Evolutionary conservation across 2,888 invertebrate genomes (phyloP).

Genomic region (Scaeva pyrastri): DNA sequence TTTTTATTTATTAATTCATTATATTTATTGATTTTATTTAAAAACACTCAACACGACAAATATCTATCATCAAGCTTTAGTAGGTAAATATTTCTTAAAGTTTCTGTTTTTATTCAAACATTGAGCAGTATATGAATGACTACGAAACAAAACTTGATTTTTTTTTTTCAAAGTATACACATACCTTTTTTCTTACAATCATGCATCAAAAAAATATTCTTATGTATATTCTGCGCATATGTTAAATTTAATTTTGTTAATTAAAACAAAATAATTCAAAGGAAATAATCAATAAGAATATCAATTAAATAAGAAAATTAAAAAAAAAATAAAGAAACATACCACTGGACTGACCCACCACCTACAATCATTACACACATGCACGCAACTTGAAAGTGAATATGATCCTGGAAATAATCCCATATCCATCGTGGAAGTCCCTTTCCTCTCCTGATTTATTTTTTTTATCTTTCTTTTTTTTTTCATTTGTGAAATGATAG

Average conservation of each 20-base stretch:
- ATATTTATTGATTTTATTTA: constrained; percentile 49
- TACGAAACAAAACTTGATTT: background rate
- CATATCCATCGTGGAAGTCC: constrained; percentile 51
- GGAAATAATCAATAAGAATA: constrained; percentile 30
- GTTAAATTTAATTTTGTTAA: constrained; percentile 2
- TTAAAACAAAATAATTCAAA: constrained; percentile 24
- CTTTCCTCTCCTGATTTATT: background rate
- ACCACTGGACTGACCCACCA: constrained; percentile 72
- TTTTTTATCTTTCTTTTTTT: constrained; percentile 23
- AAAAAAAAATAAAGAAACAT: constrained; percentile 63
- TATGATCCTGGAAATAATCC: constrained; percentile 46
- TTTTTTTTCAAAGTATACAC: background rate
- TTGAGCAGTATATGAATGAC: background rate
- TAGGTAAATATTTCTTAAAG: constrained; percentile 22
- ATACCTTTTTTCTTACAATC: constrained; percentile 20
- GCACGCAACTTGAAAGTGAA: constrained; percentile 62
- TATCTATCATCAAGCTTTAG: constrained; percentile 61
- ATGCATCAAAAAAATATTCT: constrained; percentile 20
- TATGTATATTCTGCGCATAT: background rate
- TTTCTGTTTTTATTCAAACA: constrained; percentile 18
- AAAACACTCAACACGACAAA: constrained; percentile 71
- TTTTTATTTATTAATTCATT: constrained; percentile 52
- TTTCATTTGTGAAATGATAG: constrained; percentile 35
- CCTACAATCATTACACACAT: constrained; percentile 65
- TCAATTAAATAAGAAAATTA: constrained; percentile 43